A percentile compares a stretch with the other conserved stretches of the same genome.
phyloP scores from a whole-genome alignment of 2,113 vertebrate genomes.

The Strix aluco region DNA sequence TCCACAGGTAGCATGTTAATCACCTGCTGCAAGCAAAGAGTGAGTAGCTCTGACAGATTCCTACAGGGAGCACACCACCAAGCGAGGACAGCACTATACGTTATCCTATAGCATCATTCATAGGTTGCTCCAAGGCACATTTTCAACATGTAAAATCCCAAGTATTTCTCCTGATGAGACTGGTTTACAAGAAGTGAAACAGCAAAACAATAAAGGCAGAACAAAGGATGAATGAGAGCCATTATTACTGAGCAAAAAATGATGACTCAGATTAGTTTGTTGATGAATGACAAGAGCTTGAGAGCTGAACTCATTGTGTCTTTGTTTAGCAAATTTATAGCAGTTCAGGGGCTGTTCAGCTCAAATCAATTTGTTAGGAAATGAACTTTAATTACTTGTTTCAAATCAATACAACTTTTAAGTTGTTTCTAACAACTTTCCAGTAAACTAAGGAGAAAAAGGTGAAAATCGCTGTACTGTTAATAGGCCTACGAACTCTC shows the following conservation, averaged over 20 bases:
- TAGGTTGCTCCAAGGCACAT: background rate
- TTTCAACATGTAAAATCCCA: background rate
- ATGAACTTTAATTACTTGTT: slow-evolving; percentile 34
- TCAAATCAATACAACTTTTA: background rate
- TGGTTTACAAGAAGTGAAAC: background rate
- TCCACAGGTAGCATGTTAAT: background rate
- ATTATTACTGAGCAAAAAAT: background rate
- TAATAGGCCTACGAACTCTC: background rate
- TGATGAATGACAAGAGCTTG: slow-evolving; percentile 21
- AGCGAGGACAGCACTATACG: background rate
- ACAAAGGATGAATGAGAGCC: slow-evolving; percentile 7
- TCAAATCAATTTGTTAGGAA: slow-evolving; percentile 23
- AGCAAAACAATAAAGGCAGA: background rate
- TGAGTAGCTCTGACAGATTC: background rate
- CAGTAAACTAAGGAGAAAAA: background rate
- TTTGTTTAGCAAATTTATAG: background rate
- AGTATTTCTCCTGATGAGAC: background rate
- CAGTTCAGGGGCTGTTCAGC: background rate
- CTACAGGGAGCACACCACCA: background rate
- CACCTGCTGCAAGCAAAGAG: background rate
- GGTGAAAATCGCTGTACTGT: background rate
- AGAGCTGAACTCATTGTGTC: background rate
- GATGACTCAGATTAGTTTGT: background rate
- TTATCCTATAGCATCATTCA: background rate
- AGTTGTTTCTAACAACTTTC: background rate